Base-by-base conservation (phyloP, 2,113 vertebrate species). In the Cacatua alba region DNA sequence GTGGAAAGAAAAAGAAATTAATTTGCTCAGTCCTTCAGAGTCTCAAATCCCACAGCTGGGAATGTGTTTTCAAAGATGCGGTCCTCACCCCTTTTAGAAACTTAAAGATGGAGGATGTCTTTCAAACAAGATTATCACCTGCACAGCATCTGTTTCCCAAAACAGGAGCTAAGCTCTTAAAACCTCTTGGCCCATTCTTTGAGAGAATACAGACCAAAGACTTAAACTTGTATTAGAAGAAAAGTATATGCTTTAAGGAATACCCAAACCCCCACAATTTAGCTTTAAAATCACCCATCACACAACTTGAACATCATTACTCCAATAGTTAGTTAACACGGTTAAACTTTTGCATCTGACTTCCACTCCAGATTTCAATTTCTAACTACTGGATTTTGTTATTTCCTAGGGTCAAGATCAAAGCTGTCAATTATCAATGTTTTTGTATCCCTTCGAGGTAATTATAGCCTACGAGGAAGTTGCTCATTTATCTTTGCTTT, bases 401-500 rank as follows among this genome's bases (percentile, higher is more conserved):
- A 74, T 88, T 96, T 97, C 86, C 72, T 70, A 67, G 33, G 94
- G 94, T 94, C 94, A 97, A 92, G 86, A 86, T 88, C 53, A 92
- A 94, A 86, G 52, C 76, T 95, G 92, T 92, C 92, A 92, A 90
- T 96, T 94, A 90, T 81, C 91, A 86, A 62, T 81, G 88, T n/a
- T 94, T 95, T 88, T 77, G 59, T 94, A 96, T 86, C 80, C 63
- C 91, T 90, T 78, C 86, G 80, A 93, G 91, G 72, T 92, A 94
- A 95, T 94, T 92, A 92, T 43, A 93, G 71, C 46, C 86, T 92
- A 57, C 0, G 1, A 96, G 83, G 80, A 93, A 81, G 82, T 81
- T 86, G 76, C 76, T 94, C 76, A 94, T 95, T 97, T 93, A 94
- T 94, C 88, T 95, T 77, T 82, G 67, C 88, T 94, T 97, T 92